These are phyloP conservation scores for Macrophya annulata DNA, from an alignment of 2,888 invertebrate species.

Conservation along the genomic window DNA sequence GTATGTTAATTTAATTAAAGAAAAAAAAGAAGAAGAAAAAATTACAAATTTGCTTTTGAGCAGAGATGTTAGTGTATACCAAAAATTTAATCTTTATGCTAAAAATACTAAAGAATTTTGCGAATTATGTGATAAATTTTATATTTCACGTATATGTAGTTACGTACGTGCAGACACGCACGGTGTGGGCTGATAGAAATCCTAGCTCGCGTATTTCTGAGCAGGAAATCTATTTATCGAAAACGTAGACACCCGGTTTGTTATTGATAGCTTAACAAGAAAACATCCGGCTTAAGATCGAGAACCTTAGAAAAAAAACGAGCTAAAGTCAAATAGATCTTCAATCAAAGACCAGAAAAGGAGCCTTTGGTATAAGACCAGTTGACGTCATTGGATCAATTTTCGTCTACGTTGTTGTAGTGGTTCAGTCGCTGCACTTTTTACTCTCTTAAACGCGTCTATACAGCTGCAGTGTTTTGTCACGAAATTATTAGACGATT, in stretches of 20 bases:
- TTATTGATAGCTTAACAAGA: conserved; percentile 14
- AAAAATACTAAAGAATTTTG: background rate
- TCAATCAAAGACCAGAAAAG: conserved; percentile 8
- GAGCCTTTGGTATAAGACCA: background rate
- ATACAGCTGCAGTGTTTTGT: background rate
- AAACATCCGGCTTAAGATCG: conserved; percentile 41
- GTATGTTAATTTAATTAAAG: background rate
- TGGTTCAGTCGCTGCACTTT: background rate
- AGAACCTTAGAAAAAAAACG: conserved; percentile 1
- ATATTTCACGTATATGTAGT: background rate
- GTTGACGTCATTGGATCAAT: conserved; percentile 7
- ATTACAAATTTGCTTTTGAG: background rate
- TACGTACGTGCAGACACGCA: background rate
- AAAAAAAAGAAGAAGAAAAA: background rate
- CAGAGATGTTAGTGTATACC: background rate
- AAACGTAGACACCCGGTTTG: background rate
- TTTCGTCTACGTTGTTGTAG: background rate
- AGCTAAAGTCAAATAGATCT: conserved; percentile 20
- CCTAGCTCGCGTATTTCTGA: background rate
- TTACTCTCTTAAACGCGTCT: background rate
- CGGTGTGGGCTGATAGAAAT: background rate
- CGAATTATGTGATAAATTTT: background rate
- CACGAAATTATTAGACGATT: background rate
- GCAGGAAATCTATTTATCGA: conserved; percentile 18
- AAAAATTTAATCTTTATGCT: background rate